These are phyloP conservation scores for Tringa solitaria DNA, from an alignment of 2,113 vertebrate species.

Conservation along the genomic window DNA sequence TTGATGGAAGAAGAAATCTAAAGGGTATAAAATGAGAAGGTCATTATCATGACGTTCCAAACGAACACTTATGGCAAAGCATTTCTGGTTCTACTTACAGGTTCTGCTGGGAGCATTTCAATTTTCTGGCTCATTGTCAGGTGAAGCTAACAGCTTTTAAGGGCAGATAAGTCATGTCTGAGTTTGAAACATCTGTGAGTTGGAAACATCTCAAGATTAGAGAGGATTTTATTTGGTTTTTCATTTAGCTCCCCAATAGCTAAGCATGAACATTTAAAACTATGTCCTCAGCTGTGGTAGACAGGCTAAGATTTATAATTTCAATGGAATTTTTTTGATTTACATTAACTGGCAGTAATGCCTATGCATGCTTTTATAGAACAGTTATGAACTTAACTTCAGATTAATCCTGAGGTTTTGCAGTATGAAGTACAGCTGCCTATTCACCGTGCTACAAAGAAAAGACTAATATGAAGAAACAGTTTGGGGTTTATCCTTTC, in stretches of 20 bases:
- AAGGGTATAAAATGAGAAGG: background rate
- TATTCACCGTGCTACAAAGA: background rate
- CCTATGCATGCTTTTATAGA: background rate
- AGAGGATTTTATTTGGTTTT: background rate
- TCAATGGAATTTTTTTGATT: background rate
- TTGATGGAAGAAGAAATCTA: constrained; percentile 1
- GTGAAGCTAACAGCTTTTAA: constrained; percentile 15
- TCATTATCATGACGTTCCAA: background rate
- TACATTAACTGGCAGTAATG: background rate
- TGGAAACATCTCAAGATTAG: background rate
- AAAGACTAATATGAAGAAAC: background rate
- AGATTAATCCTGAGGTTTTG: background rate
- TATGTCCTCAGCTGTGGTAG: background rate
- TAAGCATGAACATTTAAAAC: background rate
- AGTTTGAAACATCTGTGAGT: background rate
- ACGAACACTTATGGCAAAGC: background rate
- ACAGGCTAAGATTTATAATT: background rate
- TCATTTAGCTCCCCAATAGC: background rate
- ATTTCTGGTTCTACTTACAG: background rate
- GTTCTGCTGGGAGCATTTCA: constrained; percentile 17
- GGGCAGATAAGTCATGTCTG: background rate
- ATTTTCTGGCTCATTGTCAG: constrained; percentile 35
- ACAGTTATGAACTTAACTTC: background rate
- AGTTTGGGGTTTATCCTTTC: background rate
- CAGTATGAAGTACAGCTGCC: background rate